phyloP scores from a whole-genome alignment of 2,888 invertebrate genomes.

The Balanococcus diminutus region DNA sequence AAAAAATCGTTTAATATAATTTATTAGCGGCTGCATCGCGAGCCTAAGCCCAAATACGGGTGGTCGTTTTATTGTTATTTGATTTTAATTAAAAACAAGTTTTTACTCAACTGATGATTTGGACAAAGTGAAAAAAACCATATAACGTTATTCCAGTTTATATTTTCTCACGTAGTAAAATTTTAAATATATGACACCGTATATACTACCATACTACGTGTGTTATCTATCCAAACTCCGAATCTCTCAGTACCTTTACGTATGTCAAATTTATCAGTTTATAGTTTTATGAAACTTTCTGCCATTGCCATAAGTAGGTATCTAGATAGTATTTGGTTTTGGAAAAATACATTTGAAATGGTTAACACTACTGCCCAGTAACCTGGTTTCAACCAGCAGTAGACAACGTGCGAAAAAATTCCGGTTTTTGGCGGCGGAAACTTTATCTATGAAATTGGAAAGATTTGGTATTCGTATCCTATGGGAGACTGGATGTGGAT shows the following conservation, averaged over 20 bases:
- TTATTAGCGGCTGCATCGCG: background rate
- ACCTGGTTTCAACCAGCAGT: background rate
- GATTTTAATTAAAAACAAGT: constrained; percentile 42
- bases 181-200: background rate
- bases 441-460: background rate
- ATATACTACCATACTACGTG: background rate
- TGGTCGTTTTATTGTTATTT: constrained; percentile 39
- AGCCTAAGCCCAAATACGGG: constrained; percentile 8
- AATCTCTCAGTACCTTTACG: background rate
- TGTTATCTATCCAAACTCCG: background rate
- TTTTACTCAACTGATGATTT: background rate
- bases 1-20: constrained; percentile 36
- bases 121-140: background rate
- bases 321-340: constrained; percentile 23
- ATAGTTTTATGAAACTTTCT: too few species aligned
- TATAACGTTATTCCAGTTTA: constrained; percentile 22
- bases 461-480: background rate
- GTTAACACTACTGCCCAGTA: background rate
- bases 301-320: too few species aligned
- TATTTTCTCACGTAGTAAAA: constrained; percentile 43
- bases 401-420: constrained; percentile 14
- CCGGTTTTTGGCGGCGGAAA: constrained; percentile 4
- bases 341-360: background rate
- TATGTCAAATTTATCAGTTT: background rate
- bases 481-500: background rate